A percentile compares a stretch with the other conserved stretches of the same genome.
Evolutionary conservation across 2,888 invertebrate genomes (phyloP).

Genomic region (Caenorhabditis imperialis): DNA sequence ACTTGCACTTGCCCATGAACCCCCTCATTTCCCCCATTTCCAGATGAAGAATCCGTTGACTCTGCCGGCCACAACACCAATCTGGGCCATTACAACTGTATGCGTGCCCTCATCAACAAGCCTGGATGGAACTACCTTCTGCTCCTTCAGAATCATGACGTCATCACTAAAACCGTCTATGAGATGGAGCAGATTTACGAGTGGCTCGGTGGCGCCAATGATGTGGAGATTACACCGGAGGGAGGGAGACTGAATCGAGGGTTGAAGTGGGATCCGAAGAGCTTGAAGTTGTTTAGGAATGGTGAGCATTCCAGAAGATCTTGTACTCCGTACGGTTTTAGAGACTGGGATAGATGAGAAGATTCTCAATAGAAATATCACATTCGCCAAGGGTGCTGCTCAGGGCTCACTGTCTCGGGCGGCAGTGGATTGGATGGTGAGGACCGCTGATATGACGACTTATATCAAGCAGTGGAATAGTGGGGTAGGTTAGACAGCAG

Average conservation of each 20-base stretch:
- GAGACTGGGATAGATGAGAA: constrained; percentile 26
- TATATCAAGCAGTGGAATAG: constrained; percentile 41
- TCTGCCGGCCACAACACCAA: constrained; percentile 58
- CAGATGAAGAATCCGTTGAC: constrained; percentile 55
- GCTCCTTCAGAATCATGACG: constrained; percentile 62
- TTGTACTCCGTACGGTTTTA: constrained; percentile 8
- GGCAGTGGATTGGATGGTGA: constrained; percentile 59
- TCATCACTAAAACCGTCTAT: constrained; percentile 53
- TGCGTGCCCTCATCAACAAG: constrained; percentile 54
- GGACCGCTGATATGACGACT: constrained; percentile 39
- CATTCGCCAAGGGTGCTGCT: constrained; percentile 58
- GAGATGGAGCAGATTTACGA: constrained; percentile 53
- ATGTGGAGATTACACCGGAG: constrained; percentile 56
- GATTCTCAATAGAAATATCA: constrained; percentile 29
- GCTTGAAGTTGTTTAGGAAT: constrained; percentile 49
- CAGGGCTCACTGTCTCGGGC: constrained; percentile 55
- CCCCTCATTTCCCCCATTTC: constrained; percentile 6
- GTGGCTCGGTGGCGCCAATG: constrained; percentile 57
- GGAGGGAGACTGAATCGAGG: constrained; percentile 32
- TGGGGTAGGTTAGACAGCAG: constrained; percentile 7
- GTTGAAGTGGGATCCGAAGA: constrained; percentile 45
- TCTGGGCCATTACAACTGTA: constrained; percentile 55
- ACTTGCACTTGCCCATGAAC: too few relatives aligned
- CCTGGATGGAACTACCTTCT: constrained; percentile 59
- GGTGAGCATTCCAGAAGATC: constrained; percentile 4